Evolutionary conservation across 2,888 invertebrate species (phyloP).

Genomic region (Noctua pronuba): DNA sequence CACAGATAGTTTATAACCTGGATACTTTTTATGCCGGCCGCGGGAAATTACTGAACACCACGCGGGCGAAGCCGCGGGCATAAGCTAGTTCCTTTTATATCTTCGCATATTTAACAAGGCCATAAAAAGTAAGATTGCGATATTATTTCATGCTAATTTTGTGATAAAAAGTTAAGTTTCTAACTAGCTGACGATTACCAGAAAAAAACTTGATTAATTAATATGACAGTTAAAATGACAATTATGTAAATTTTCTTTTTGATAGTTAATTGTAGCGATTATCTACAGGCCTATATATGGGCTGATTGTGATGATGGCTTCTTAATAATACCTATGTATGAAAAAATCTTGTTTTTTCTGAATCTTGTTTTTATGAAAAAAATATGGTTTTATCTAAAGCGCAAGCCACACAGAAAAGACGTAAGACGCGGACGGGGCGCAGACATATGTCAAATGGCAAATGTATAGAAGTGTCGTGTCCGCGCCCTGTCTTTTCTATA

Average conservation of each 20-base stretch:
- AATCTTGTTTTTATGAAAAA: no score
- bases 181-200: not conserved
- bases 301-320: not conserved
- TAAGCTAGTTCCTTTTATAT: not conserved
- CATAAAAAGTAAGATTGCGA: constrained; percentile 17
- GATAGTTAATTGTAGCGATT: not conserved
- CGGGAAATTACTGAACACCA: no score
- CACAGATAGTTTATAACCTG: no score
- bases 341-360: no score
- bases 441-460: no score
- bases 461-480: no score
- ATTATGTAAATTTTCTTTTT: not conserved
- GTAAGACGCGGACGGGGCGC: no score
- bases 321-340: no score
- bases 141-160: constrained; percentile 17
- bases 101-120: constrained; percentile 34
- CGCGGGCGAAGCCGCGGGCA: no score
- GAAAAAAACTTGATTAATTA: constrained; percentile 1
- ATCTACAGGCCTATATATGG: not conserved
- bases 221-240: not conserved
- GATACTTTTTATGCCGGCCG: no score
- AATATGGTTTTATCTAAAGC: not conserved
- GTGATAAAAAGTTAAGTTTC: not conserved
- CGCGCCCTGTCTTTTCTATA: no score
- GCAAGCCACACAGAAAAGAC: no score